Percentiles rank a stretch among this genome's conserved stretches.
Conservation (phyloP, 1,140 invertebrate genomes). For the Leguminivora glycinivorella region DNA sequence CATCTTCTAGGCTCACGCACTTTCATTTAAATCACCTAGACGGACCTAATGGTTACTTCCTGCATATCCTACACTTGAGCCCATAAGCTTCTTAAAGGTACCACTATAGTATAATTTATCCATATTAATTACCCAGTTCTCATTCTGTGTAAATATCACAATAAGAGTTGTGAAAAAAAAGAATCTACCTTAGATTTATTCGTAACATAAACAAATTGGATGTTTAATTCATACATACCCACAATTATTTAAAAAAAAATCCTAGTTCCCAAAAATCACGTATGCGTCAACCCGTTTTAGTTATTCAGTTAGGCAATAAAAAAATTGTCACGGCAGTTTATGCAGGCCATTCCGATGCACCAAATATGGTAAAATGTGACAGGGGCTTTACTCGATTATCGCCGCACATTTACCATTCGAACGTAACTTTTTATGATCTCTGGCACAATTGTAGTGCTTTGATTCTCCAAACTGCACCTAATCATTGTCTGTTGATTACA, state of each 20-base stretch:
- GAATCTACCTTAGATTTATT: no score
- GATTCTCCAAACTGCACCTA: not conserved
- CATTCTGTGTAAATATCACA: no score
- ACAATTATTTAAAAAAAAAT: not conserved
- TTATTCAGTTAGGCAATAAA: slow-evolving; percentile 21
- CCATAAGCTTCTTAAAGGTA: no score
- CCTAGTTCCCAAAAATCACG: slow-evolving; percentile 1
- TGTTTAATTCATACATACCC: not conserved
- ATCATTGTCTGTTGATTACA: no score
- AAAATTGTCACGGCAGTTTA: slow-evolving; percentile 13
- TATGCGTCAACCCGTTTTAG: slow-evolving; percentile 13
- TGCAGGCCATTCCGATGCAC: slow-evolving; percentile 11
- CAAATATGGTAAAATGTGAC: slow-evolving; percentile 9
- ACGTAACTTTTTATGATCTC: slow-evolving; percentile 46
- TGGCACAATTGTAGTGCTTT: slow-evolving; percentile 34
- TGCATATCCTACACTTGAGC: no score
- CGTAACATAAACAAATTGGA: no score
- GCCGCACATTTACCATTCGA: slow-evolving; percentile 31
- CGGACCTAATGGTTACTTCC: no score
- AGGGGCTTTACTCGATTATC: slow-evolving; percentile 43
- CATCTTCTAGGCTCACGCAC: no score
- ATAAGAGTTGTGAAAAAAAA: no score
- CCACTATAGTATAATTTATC: no score
- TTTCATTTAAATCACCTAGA: no score
- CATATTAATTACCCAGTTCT: no score